A percentile compares a stretch with the other conserved stretches of the same genome.
These are phyloP conservation scores for Pachyrhynchus sulphureomaculatus DNA, from an alignment of 1,140 invertebrate species.

Conservation along the genomic window DNA sequence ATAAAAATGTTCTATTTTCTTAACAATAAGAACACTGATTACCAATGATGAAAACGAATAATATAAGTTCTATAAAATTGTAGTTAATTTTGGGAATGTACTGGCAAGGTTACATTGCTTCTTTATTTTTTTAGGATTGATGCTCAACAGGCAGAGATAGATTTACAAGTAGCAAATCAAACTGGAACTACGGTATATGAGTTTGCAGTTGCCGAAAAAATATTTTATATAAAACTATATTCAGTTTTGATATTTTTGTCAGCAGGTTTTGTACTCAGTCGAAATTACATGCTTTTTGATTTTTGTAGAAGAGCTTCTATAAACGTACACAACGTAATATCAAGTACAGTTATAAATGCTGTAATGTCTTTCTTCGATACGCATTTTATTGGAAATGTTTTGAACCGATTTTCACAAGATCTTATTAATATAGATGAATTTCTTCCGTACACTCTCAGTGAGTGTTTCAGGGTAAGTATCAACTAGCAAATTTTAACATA, in stretches of 20 bases:
- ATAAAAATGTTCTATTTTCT: background rate
- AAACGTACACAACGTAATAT: slow-evolving; percentile 39
- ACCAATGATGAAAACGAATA: too few species aligned
- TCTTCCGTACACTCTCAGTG: slow-evolving; percentile 34
- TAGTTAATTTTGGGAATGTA: too few species aligned
- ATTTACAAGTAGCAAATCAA: slow-evolving; percentile 14
- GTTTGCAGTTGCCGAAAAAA: slow-evolving; percentile 7
- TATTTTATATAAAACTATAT: slow-evolving; percentile 21
- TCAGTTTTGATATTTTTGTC: slow-evolving; percentile 19
- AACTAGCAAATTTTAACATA: too few species aligned
- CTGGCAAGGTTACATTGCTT: too few species aligned
- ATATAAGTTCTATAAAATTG: too few species aligned
- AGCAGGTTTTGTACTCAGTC: slow-evolving; percentile 8
- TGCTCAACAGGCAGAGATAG: slow-evolving; percentile 19
- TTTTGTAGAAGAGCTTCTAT: slow-evolving; percentile 34
- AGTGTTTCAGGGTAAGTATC: slow-evolving; percentile 35
- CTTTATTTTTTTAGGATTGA: slow-evolving; percentile 34
- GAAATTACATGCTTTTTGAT: slow-evolving; percentile 23
- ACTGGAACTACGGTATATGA: slow-evolving; percentile 17
- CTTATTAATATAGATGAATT: slow-evolving; percentile 39
- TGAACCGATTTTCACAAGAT: slow-evolving; percentile 45
- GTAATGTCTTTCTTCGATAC: slow-evolving; percentile 44
- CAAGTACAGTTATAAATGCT: slow-evolving; percentile 35
- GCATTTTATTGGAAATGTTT: slow-evolving; percentile 44
- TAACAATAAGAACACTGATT: too few species aligned